Evolutionary conservation across 53 echinoderm and acorn worm species (phyloP), one percentile per base, ranked within the genome.

Genomic region (Holothuria scabra): DNA sequence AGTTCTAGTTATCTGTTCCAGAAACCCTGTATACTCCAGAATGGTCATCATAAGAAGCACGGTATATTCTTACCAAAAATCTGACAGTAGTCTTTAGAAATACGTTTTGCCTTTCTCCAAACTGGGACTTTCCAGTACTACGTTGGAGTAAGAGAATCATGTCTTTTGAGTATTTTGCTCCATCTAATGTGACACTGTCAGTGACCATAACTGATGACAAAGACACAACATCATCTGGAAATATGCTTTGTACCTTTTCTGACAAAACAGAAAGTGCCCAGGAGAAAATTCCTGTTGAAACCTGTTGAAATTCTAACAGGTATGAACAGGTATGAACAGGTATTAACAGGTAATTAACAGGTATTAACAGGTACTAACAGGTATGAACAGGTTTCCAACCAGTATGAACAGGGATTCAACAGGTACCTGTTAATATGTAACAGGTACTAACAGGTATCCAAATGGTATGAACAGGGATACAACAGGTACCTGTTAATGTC

Each of bases 151-250:
- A 28, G 26, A 69, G 8, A 68, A 84, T 64, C 84, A 84, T 84
- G 44, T 67, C 84, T 66, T 66, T 24, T 67, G 46, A 46, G 67
- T 84, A 67, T 25, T 52, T 23, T 55, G 69, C 67, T 19, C 84
- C 84, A 38, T 84, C 66, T 25, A 66, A 84, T 16, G 44, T 46
- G 46, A 52, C 49, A 31, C 48, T 69, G 18, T 59, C 18, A 18
- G 85, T 37, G 30, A 85, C 19, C 6, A 56, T 56, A 58, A 85
- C 72, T 19, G 70, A 58, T 21, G 5, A 25, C 3, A 69, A 14
- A 74, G 28, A 33, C 33, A 0, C 6, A 56, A 56, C n/a, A 35
- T 60, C 71, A 21, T 58, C 20, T 19, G 34, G 32, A 19, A 85
- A 56, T 74, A 60, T 44, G 12, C 46, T 59, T 59, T 35, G 41